These are phyloP conservation scores for Montipora foliosa DNA, from an alignment of 64 coral and sea anemone genomes.

Conservation along the genomic window DNA sequence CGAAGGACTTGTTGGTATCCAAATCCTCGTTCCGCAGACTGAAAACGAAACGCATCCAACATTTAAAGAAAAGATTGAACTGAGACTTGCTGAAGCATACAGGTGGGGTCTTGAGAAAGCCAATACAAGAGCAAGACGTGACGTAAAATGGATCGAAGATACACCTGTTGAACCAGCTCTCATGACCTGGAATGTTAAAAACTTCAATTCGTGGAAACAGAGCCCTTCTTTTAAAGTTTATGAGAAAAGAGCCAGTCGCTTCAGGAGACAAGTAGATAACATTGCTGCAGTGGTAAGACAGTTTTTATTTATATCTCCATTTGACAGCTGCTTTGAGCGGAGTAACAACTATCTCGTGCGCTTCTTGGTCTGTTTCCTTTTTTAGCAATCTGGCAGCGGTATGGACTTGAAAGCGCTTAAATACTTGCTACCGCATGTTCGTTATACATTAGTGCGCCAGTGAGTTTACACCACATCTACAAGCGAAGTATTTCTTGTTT, in stretches of 20 bases:
- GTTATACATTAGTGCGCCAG: no score
- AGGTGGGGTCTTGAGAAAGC: conserved; percentile 23
- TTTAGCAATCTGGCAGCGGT: no score
- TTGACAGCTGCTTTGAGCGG: no score
- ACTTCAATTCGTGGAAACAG: not conserved
- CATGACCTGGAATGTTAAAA: not conserved
- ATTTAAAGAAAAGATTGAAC: not conserved
- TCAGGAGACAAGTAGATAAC: conserved; percentile 41
- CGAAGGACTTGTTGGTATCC: conserved; percentile 40
- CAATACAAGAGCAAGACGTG: conserved; percentile 4
- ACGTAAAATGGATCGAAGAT: not conserved
- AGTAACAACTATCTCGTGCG: no score
- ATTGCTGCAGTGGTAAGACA: conserved; percentile 23
- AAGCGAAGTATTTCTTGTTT: no score
- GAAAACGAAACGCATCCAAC: not conserved
- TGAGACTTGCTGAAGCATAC: conserved; percentile 11
- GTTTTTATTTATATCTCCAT: no score
- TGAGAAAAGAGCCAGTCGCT: not conserved
- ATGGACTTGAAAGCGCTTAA: no score
- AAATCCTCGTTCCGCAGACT: conserved; percentile 15
- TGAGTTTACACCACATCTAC: no score
- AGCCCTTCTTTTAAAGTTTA: not conserved
- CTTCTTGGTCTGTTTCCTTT: no score
- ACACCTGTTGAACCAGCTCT: not conserved
- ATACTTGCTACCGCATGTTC: no score